Evolutionary conservation across 1,140 invertebrate genomes (phyloP).

Genomic region (Mizuhopecten yessoensis): DNA sequence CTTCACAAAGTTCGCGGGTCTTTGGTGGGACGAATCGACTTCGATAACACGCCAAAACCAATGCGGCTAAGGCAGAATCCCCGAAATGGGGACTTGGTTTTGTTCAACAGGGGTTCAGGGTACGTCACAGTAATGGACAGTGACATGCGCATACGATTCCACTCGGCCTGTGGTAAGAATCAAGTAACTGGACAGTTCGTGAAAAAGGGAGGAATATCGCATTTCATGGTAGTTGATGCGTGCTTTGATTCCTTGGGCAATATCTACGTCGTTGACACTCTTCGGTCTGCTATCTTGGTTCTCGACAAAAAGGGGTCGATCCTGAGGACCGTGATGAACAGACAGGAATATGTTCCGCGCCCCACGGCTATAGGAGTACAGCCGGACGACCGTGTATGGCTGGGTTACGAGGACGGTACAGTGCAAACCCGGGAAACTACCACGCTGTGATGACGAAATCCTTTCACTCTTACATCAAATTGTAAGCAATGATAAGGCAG

Average conservation of each 20-base stretch:
- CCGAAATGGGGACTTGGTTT: neutral
- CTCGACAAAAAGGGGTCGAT: neutral
- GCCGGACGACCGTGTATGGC: neutral
- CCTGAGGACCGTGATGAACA: neutral
- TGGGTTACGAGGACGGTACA: neutral
- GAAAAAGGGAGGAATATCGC: neutral
- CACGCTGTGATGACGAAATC: neutral
- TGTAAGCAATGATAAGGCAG: neutral
- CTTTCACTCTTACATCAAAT: neutral
- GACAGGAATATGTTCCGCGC: neutral
- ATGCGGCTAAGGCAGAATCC: slow-evolving; percentile 12
- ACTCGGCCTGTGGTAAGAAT: neutral
- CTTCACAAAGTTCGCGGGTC: neutral
- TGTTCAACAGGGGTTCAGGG: neutral
- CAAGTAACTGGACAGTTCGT: neutral
- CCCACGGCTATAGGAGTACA: slow-evolving; percentile 9
- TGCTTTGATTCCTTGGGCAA: neutral
- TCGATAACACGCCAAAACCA: slow-evolving; percentile 1
- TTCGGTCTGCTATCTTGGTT: neutral
- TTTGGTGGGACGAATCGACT: neutral
- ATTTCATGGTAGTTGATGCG: slow-evolving; percentile 32
- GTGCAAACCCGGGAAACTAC: neutral
- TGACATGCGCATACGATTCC: slow-evolving; percentile 15
- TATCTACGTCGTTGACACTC: neutral
- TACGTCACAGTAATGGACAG: slow-evolving; percentile 25